Percentiles rank a stretch among this genome's conserved stretches.
Conservation (phyloP, 92 coral and sea anemone genomes). For the Montipora capitata region DNA sequence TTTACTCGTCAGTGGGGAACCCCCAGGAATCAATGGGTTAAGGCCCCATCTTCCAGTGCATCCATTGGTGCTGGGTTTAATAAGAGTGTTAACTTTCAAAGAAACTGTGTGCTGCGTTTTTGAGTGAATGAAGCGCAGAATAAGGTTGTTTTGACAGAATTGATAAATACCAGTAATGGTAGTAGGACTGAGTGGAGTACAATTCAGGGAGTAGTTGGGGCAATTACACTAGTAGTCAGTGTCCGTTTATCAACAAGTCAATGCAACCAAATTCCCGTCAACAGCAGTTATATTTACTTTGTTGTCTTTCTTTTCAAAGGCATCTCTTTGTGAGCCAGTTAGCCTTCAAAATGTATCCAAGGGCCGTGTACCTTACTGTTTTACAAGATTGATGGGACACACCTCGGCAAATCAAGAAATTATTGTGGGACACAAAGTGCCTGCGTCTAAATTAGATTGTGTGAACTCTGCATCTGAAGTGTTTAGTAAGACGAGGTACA, state of each 20-base stretch:
- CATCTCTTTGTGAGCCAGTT: conserved; percentile 78
- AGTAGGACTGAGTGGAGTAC: no score
- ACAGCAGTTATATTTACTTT: neutral
- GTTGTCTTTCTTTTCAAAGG: conserved; percentile 41
- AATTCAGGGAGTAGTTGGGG: no score
- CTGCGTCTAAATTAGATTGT: conserved; percentile 66
- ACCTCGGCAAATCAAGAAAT: conserved; percentile 88
- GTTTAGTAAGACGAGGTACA: conserved; percentile 77
- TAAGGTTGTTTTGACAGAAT: no score
- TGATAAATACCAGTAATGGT: no score
- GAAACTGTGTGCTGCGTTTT: no score
- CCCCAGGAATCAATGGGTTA: no score
- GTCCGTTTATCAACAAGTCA: neutral
- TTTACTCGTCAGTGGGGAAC: no score
- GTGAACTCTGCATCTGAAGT: conserved; percentile 68
- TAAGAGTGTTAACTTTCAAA: no score
- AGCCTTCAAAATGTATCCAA: conserved; percentile 81
- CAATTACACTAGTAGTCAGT: no score
- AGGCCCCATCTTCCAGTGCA: no score
- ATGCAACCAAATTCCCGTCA: neutral
- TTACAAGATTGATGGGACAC: conserved; percentile 93
- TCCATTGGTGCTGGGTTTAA: no score
- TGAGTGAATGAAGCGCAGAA: no score
- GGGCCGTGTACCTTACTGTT: conserved; percentile 86
- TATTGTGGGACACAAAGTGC: conserved; percentile 90